phyloP scores from a whole-genome alignment of 2,113 vertebrate species.

The Nicator chloris region DNA sequence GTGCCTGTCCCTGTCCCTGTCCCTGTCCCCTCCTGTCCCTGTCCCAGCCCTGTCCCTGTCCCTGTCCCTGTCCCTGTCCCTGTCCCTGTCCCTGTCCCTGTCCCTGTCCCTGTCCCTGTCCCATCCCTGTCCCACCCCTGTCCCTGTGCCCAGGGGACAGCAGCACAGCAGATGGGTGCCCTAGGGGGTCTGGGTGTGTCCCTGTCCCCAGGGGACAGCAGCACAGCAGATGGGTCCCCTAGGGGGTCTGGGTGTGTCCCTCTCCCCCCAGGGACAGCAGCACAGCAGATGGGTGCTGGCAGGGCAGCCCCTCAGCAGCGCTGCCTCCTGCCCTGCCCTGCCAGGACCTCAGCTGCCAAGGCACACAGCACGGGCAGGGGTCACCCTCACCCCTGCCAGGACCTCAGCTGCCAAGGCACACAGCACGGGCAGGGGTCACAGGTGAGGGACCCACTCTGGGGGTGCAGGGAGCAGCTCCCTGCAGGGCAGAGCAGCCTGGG shows the following conservation, averaged over 20 bases:
- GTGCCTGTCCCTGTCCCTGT: background rate
- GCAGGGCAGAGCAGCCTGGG: background rate
- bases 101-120: background rate
- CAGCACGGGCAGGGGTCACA: background rate
- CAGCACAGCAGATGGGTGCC: too few relatives aligned
- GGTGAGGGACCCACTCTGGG: background rate
- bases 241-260: fast-evolving
- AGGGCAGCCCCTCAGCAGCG: background rate
- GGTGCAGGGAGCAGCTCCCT: background rate
- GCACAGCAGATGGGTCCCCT: too few relatives aligned
- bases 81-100: background rate
- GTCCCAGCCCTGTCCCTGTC: background rate
- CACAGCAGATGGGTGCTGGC: fast-evolving
- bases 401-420: background rate
- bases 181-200: fast-evolving
- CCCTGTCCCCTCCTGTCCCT: background rate
- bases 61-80: background rate
- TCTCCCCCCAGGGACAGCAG: background rate
- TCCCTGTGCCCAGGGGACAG: too few relatives aligned
- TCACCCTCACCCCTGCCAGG: too few relatives aligned
- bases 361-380: background rate
- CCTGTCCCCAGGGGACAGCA: too few relatives aligned
- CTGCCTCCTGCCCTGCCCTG: background rate
- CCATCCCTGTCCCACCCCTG: background rate
- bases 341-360: background rate